Conservation (phyloP, 1,140 invertebrate species). For the Aporrectodea caliginosa region DNA sequence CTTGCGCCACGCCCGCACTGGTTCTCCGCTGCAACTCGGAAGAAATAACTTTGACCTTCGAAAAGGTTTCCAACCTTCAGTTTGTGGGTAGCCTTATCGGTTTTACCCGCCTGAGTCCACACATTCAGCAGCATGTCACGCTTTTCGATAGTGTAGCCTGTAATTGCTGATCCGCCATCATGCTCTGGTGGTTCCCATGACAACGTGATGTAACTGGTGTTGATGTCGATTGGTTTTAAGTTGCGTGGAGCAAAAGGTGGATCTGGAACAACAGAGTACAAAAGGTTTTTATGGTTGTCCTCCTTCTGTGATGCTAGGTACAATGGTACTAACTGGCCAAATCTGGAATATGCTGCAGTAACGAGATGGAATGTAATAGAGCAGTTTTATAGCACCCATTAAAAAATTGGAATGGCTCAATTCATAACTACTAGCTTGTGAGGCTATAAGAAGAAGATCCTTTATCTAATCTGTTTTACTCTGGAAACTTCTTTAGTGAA, state of each 20-base stretch:
- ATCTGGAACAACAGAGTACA: slow-evolving; percentile 42
- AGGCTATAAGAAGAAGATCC: too few species aligned
- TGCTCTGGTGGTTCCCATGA: slow-evolving; percentile 53
- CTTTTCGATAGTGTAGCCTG: slow-evolving; percentile 51
- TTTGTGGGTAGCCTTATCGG: slow-evolving; percentile 33
- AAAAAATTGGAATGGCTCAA: too few species aligned
- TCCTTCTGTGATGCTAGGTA: too few species aligned
- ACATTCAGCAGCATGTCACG: slow-evolving; percentile 41
- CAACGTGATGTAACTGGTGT: slow-evolving; percentile 75
- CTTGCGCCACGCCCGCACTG: slow-evolving; percentile 27
- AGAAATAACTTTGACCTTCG: slow-evolving; percentile 92
- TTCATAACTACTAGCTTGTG: too few species aligned
- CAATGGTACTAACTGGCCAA: too few species aligned
- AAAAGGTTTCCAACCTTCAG: slow-evolving; percentile 80
- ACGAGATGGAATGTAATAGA: too few species aligned
- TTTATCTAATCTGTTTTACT: too few species aligned
- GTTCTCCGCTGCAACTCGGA: slow-evolving; percentile 60
- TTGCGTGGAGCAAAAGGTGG: slow-evolving; percentile 55
- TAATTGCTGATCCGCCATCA: slow-evolving; percentile 52
- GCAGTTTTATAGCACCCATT: too few species aligned
- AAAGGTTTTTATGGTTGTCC: too few species aligned
- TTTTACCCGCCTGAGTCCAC: slow-evolving; percentile 42
- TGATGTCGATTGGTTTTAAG: slow-evolving; percentile 58
- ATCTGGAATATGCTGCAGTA: too few species aligned
- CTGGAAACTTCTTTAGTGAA: too few species aligned